Evolutionary conservation across 2,113 vertebrate genomes (phyloP).

Genomic region (Erpornis zantholeuca): DNA sequence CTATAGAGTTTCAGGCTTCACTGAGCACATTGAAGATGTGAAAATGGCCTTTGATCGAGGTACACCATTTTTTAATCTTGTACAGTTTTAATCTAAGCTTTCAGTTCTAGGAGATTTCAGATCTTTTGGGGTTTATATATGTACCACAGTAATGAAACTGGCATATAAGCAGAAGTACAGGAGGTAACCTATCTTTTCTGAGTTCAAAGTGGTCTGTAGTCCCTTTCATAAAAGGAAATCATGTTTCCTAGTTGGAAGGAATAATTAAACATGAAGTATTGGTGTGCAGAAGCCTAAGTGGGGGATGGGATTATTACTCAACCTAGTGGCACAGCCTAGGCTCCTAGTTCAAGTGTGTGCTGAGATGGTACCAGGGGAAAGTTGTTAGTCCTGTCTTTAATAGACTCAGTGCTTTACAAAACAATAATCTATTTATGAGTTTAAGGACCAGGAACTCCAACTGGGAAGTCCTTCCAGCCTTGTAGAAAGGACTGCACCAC

Average conservation of each 20-base stretch:
- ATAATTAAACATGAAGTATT: background rate
- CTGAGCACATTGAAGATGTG: constrained; percentile 94
- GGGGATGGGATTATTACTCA: background rate
- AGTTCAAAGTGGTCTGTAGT: background rate
- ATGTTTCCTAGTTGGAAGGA: background rate
- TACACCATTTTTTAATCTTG: constrained; percentile 48
- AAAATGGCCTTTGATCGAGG: constrained; percentile 96
- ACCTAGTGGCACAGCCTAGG: background rate
- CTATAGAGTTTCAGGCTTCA: constrained; percentile 96
- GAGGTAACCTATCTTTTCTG: background rate
- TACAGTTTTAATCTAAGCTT: background rate
- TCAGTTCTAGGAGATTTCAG: background rate
- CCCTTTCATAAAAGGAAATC: background rate
- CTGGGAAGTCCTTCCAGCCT: background rate
- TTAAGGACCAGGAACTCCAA: background rate
- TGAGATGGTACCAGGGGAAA: background rate
- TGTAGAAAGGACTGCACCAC: background rate
- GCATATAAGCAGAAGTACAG: background rate
- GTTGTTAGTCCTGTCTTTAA: background rate
- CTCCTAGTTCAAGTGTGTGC: background rate
- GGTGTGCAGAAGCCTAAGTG: background rate
- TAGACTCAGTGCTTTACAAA: background rate
- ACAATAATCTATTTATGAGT: background rate
- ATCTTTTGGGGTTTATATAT: background rate
- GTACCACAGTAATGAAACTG: background rate